Conservation (phyloP, 2,888 invertebrate genomes). For the Tillus elongatus region DNA sequence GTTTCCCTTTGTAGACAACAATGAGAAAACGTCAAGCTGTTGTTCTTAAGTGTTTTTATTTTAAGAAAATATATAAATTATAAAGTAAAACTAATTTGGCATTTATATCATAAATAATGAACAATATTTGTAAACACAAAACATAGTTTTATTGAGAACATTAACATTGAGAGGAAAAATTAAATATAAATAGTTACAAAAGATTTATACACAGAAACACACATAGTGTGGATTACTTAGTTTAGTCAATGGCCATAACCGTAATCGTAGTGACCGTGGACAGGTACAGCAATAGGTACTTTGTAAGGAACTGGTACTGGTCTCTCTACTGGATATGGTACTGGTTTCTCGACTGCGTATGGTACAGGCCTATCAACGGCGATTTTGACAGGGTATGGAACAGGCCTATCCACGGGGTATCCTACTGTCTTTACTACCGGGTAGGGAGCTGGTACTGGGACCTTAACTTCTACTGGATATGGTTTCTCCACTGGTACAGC, state of each 20-base stretch:
- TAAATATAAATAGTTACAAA: constrained; percentile 29
- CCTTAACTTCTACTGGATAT: constrained; percentile 54
- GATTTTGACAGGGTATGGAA: constrained; percentile 49
- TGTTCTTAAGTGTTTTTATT: too few species aligned
- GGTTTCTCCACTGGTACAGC: constrained; percentile 57
- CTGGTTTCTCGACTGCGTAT: constrained; percentile 48
- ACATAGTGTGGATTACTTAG: constrained; percentile 31
- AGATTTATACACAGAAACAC: constrained; percentile 24
- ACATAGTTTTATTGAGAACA: constrained; percentile 27
- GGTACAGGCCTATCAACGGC: constrained; percentile 44
- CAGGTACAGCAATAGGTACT: constrained; percentile 45
- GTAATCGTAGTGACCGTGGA: constrained; percentile 26
- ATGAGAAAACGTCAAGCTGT: too few species aligned
- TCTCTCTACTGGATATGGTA: constrained; percentile 59
- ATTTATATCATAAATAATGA: constrained; percentile 19
- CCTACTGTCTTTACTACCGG: constrained; percentile 57
- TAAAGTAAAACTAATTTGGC: too few species aligned
- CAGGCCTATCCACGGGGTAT: constrained; percentile 53
- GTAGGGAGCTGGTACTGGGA: constrained; percentile 59
- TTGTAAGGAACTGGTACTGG: constrained; percentile 59
- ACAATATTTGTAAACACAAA: constrained; percentile 27
- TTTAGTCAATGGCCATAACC: constrained; percentile 23
- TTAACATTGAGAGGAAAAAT: constrained; percentile 19
- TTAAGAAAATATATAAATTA: too few species aligned
- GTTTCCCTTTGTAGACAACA: too few species aligned